Evolutionary conservation across 2,113 vertebrate species (phyloP), one percentile per base, ranked within the genome.

Genomic region (Vanacampus margaritifer): DNA sequence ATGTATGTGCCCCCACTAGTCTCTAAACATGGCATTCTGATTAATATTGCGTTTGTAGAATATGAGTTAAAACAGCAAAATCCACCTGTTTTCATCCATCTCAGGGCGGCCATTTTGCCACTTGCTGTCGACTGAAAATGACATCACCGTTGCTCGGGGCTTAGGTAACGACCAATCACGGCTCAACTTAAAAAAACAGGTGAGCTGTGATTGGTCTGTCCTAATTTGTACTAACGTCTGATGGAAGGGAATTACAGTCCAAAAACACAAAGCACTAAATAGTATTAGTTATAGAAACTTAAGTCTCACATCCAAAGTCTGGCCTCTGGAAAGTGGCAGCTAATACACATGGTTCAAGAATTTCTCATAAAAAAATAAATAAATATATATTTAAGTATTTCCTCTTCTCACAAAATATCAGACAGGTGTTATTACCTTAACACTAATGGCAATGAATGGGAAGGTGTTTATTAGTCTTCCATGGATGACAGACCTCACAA

Each of bases 201-300:
- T n/a, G 28, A 32, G 28, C 28, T 4, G 28, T 32, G 4, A 32
- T 32, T 32, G 28, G 86, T 88, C 74, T 84, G 69, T 74, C 53
- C 73, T 81, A 78, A 82, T 69, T 75, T 78, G 64, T 65, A 69
- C 72, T 43, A 24, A 48, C 71, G 64, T 69, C 82, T 71, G 37
- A 67, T 69, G 39, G n/a, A 57, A 36, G 36, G 28, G 5, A 56
- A 28, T 56, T 28, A 56, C 24, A 28, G 13, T 56, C 78, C 74
- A 85, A 89, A 90, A 74, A 80, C 75, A 84, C 79, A 58, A 71
- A n/a, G 70, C 61, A 83, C 66, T 72, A 87, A 87, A 81, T 23
- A 67, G 41, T 53, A 60, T 80, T 74, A 79, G 82, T 59, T 71
- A 67, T 75, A 79, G 77, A 77, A 50, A 43, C 81, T 62, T 35